Base-by-base conservation (phyloP, 2,797 vertebrate species). In the Brachyrhaphis roseni region DNA sequence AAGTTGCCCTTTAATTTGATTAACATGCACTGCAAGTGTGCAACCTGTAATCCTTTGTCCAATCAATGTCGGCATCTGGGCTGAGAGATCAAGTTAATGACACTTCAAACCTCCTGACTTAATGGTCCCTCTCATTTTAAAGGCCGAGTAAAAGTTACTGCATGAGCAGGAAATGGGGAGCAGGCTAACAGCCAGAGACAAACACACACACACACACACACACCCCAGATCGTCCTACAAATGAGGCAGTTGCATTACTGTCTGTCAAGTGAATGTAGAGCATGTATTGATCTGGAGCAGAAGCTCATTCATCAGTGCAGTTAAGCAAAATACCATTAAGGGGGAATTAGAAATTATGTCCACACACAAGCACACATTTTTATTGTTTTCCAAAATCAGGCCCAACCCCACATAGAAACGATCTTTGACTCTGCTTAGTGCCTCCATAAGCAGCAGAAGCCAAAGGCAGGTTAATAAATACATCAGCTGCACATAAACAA, bases 301-400 rank as follows among this genome's bases (percentile, higher is more conserved):
- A 84, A 77, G 84, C 93, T 91, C 79, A 59, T 93, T 86, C 90
- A 91, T 94, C 92, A 93, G 86, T 11, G 80, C 88, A 87, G 88
- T 92, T 93, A 83, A 89, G 91, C 86, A 84, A 92, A 90, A 90
- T 87, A 89, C 88, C 85, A 89, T 90, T 90, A 84, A 86, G 81
- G 80, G 83, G 82, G 70, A 71, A 85, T 78, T 77, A 84, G 77
- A 83, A 87, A 82, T 87, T 72, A 84, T 77, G 64, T 81, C 81
- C 20, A 43, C 13, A 64, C 66, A 70, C 43, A 80, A 43, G 75
- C 72, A 72, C 18, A 34, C 7, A 7, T 26, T 73, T 72, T 77
- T 59, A 46, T 46, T 28, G 46, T 62, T 57, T 71, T 34, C 5
- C 20, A 46, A 12, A 72, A 46, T 31, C 23, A 77, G 57, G 8